A percentile compares a stretch with the other conserved stretches of the same genome.
phyloP scores from a whole-genome alignment of 2,797 vertebrate genomes.

The Leucoraja ocellata region DNA sequence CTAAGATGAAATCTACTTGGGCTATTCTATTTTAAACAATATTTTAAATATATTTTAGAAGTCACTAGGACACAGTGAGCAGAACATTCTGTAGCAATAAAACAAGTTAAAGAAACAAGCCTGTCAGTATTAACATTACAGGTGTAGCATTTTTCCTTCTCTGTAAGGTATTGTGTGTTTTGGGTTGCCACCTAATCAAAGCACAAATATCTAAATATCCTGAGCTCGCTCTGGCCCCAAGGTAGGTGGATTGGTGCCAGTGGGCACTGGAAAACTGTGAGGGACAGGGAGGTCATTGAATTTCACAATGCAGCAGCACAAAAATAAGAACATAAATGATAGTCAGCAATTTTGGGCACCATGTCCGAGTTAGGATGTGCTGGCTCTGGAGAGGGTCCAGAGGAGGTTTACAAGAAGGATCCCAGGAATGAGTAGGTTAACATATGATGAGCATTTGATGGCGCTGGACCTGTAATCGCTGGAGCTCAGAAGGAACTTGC shows the following conservation, averaged over 20 bases:
- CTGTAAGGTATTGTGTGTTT: constrained; percentile 16
- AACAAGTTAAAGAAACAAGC: neutral
- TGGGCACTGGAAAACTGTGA: neutral
- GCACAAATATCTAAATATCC: neutral
- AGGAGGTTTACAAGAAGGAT: too few species aligned
- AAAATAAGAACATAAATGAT: too few species aligned
- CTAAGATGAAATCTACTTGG: constrained; percentile 17
- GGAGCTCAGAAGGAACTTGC: too few species aligned
- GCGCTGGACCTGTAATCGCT: too few species aligned
- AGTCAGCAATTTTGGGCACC: too few species aligned
- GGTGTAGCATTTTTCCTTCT: neutral
- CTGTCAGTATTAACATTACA: neutral
- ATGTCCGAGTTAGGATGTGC: too few species aligned
- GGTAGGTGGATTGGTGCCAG: neutral
- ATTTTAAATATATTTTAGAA: neutral
- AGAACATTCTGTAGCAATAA: constrained; percentile 30
- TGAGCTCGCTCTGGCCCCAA: neutral
- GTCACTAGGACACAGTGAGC: neutral
- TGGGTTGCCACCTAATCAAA: neutral
- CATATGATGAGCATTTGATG: too few species aligned
- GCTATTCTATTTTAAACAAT: constrained; percentile 6
- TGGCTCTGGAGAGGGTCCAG: too few species aligned
- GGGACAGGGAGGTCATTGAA: neutral
- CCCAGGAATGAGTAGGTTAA: too few species aligned
- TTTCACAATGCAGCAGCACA: neutral